Evolutionary conservation across 2,797 vertebrate genomes (phyloP).

Genomic region (Sebastes matsubarae): DNA sequence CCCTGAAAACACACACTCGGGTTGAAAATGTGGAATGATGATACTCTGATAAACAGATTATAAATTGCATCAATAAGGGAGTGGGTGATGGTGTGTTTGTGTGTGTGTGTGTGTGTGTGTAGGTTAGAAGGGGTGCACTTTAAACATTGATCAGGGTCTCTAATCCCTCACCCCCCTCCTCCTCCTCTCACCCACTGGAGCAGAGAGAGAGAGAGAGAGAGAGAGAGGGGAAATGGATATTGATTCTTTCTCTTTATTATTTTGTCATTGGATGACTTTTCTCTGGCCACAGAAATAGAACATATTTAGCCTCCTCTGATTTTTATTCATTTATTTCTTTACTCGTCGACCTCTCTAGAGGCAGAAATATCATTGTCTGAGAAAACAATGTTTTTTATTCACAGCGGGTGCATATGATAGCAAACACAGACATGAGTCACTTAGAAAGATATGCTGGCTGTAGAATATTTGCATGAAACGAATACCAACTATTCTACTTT

Average conservation of each 20-base stretch:
- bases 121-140: conserved; percentile 52
- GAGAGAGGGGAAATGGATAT: conserved; percentile 73
- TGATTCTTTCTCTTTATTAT: conserved; percentile 80
- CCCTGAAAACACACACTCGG: conserved; percentile 73
- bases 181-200: conserved; percentile 53
- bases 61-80: conserved; percentile 32
- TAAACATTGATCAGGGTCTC: conserved; percentile 73
- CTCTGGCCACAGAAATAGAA: conserved; percentile 56
- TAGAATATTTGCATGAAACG: conserved; percentile 20
- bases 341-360: conserved; percentile 21
- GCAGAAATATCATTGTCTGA: conserved; percentile 19
- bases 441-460: neutral
- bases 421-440: neutral
- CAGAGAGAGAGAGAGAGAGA: conserved; percentile 36
- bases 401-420: neutral
- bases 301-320: conserved; percentile 44
- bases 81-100: neutral
- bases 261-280: conserved; percentile 79
- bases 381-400: conserved; percentile 14
- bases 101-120: neutral
- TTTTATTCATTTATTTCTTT: conserved; percentile 7
- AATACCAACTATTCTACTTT: conserved; percentile 12
- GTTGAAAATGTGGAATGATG: conserved; percentile 20
- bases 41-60: neutral
- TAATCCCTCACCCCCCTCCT: conserved; percentile 57